Evolutionary conservation across 2,888 invertebrate genomes (phyloP).

Genomic region (Temnothorax rugatulus): DNA sequence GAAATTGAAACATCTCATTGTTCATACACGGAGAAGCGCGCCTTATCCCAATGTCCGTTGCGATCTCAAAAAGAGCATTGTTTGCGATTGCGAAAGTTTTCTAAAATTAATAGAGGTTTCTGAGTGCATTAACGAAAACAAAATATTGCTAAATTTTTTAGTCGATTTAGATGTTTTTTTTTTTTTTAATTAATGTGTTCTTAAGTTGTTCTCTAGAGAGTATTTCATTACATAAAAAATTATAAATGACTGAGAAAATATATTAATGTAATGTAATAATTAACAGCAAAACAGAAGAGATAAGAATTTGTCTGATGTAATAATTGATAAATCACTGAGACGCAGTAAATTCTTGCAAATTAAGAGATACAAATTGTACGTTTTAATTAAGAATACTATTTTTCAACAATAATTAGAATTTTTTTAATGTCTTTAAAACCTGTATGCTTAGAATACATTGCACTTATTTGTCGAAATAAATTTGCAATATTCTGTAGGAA

Average conservation of each 20-base stretch:
- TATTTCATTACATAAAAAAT: background rate
- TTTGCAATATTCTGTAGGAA: background rate
- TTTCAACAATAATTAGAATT: background rate
- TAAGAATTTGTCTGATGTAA: background rate
- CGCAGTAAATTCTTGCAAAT: background rate
- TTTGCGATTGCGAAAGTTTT: slow-evolving; percentile 28
- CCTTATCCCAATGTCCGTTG: slow-evolving; percentile 30
- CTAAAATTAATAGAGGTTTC: slow-evolving; percentile 23
- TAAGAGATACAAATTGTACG: background rate
- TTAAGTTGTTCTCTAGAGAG: background rate
- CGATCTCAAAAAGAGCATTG: slow-evolving; percentile 35
- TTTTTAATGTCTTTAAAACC: background rate
- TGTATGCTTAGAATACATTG: background rate
- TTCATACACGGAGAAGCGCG: slow-evolving; percentile 26
- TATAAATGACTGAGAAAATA: background rate
- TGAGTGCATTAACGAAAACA: background rate
- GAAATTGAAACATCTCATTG: slow-evolving; percentile 39
- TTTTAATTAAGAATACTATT: background rate
- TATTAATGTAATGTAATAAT: slow-evolving; percentile 27
- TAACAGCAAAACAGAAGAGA: background rate
- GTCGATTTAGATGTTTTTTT: background rate
- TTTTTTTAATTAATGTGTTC: background rate
- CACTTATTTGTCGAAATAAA: background rate
- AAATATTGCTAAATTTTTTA: background rate
- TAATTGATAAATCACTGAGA: background rate